Evolutionary conservation across 2,888 invertebrate species (phyloP).

Genomic region (Philonicus albiceps): DNA sequence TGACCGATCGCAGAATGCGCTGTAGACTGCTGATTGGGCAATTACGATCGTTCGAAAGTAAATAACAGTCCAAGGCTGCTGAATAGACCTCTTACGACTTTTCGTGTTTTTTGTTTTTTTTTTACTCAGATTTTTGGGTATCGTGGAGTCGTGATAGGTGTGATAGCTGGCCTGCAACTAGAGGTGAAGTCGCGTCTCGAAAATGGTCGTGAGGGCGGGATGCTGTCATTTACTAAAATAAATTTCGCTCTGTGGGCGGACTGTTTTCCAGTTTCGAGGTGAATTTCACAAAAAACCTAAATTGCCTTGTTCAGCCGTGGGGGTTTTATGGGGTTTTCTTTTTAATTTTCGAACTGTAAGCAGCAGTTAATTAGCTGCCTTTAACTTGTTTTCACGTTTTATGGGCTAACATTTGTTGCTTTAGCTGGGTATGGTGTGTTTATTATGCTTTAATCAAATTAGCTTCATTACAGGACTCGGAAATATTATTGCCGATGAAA

Average conservation of each 20-base stretch:
- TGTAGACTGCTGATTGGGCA: slow-evolving; percentile 30
- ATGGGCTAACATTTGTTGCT: neutral
- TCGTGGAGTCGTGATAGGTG: slow-evolving; percentile 18
- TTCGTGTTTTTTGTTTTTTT: too few species aligned
- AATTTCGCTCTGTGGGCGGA: slow-evolving; percentile 9
- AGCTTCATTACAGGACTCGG: neutral
- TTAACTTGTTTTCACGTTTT: neutral
- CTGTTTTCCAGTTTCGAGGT: neutral
- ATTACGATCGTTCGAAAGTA: neutral
- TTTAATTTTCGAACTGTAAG: neutral
- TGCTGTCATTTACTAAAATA: slow-evolving; percentile 33
- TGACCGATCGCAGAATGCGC: neutral
- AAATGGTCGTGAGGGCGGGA: slow-evolving; percentile 12
- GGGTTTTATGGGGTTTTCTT: neutral
- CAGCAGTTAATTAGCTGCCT: neutral
- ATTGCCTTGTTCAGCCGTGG: neutral
- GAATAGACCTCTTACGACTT: neutral
- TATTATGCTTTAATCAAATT: neutral
- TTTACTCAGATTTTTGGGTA: neutral
- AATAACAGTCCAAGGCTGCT: slow-evolving; percentile 10
- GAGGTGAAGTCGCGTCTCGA: neutral
- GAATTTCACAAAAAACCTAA: slow-evolving; percentile 24
- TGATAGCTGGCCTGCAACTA: neutral
- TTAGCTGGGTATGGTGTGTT: neutral
- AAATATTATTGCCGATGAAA: neutral